phyloP scores from a whole-genome alignment of 2,797 vertebrate genomes.

The Hafferia zeledoni region DNA sequence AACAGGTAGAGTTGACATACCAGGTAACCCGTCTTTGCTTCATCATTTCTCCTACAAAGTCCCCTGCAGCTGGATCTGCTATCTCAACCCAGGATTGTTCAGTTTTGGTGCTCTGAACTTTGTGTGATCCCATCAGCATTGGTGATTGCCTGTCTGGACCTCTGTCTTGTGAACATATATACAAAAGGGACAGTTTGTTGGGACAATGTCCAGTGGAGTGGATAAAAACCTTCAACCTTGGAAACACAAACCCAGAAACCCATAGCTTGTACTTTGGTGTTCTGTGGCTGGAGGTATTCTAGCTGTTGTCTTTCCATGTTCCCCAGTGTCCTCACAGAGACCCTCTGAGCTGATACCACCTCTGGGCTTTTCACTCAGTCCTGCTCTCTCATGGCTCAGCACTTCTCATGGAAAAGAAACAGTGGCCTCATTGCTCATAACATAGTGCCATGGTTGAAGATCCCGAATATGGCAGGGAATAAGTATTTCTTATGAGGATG shows the following conservation, averaged over 20 bases:
- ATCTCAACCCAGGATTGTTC: background rate
- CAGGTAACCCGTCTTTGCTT: background rate
- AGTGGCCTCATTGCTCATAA: accelerated
- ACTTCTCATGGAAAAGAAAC: background rate
- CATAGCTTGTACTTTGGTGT: background rate
- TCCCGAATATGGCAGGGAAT: background rate
- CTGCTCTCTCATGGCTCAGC: background rate
- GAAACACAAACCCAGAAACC: background rate
- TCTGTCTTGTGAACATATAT: background rate
- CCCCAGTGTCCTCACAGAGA: background rate
- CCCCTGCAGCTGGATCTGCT: background rate
- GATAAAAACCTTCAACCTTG: background rate
- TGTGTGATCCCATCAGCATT: background rate
- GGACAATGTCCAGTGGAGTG: background rate
- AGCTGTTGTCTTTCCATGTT: background rate
- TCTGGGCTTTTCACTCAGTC: background rate
- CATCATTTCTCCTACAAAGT: background rate
- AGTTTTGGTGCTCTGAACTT: background rate
- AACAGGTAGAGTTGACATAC: background rate
- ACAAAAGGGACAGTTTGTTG: background rate
- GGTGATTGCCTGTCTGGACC: background rate
- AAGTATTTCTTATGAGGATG: background rate
- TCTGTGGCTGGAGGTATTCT: background rate
- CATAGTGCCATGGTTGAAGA: background rate
- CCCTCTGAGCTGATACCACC: background rate